Evolutionary conservation across 2,797 vertebrate species (phyloP), one percentile per base, ranked within the genome.

Genomic region (Epinephelus awoara): DNA sequence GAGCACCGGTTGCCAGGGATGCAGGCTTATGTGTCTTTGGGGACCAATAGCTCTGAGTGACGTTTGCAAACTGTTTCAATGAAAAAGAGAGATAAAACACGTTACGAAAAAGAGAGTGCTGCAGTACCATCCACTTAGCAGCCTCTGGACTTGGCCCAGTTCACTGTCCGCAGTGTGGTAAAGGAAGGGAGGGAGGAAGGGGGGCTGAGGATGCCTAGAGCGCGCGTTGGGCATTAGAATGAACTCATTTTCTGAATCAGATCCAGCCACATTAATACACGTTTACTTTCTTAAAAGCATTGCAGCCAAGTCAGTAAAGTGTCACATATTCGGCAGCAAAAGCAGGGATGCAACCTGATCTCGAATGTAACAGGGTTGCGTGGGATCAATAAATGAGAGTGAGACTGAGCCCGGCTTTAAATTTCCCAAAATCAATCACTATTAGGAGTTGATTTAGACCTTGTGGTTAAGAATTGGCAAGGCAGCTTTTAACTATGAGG

Each of bases 371-470:
- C 89, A 76, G 79, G 59, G 77, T 58, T 86, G 68, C n/a, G 10
- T 54, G 49, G 79, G 81, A 92, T 95, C 94, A 79, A 94, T 95
- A 91, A 4, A 50, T 21, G 69, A 83, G 75, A 83, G 86, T 80
- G 80, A 85, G 90, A 84, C 88, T 77, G 74, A 82, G 86, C 79
- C 67, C 55, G 87, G 87, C 89, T 93, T 93, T 90, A 90, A 88
- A 89, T 94, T 93, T 88, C 91, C 76, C 86, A 11, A 77, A 93
- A 94, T 94, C 91, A 93, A 94, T 95, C 89, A 75, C 75, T 82
- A 59, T 91, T 85, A 92, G 82, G 85, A 91, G 85, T 85, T 83
- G 75, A 91, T 93, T 92, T 79, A 90, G 90, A 86, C 71, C 80
- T 79, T 88, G 90, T 80, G 87, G 87, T 87, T 69, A 67, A 85